phyloP scores from a whole-genome alignment of 2,113 vertebrate genomes.

The Xiphorhynchus elegans region DNA sequence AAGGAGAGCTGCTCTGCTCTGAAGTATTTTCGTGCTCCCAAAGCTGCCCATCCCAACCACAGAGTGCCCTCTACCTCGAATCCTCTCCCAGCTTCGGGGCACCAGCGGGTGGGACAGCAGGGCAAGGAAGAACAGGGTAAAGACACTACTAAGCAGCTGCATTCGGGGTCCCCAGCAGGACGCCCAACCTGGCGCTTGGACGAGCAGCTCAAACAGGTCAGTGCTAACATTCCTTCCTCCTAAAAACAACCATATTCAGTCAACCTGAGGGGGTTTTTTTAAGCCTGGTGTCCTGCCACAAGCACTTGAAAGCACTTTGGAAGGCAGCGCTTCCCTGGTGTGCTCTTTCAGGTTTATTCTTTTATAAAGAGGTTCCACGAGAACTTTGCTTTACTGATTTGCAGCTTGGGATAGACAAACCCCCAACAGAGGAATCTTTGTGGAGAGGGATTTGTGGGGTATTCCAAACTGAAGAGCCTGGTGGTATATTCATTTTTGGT shows the following conservation, averaged over 20 bases:
- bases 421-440: not conserved
- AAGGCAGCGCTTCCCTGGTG: fast-evolving
- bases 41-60: conserved; percentile 70
- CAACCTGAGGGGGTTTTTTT: fast-evolving
- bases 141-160: conserved; percentile 72
- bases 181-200: conserved; percentile 84
- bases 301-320: not conserved
- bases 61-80: conserved; percentile 68
- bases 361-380: fast-evolving
- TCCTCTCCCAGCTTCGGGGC: conserved; percentile 27
- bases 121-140: conserved; percentile 84
- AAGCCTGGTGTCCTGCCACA: not conserved
- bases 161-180: conserved; percentile 70
- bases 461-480: not conserved
- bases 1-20: conserved; percentile 68
- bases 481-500: not conserved
- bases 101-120: conserved; percentile 40
- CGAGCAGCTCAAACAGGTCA: conserved; percentile 89
- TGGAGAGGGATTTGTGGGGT: not conserved
- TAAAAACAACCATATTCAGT: fast-evolving
- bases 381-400: not conserved
- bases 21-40: conserved; percentile 84
- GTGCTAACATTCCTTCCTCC: not conserved
- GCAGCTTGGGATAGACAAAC: not conserved
- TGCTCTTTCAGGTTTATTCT: not conserved